Base-by-base conservation (phyloP, 2,113 vertebrate genomes). In the Bujurquina vittata region DNA sequence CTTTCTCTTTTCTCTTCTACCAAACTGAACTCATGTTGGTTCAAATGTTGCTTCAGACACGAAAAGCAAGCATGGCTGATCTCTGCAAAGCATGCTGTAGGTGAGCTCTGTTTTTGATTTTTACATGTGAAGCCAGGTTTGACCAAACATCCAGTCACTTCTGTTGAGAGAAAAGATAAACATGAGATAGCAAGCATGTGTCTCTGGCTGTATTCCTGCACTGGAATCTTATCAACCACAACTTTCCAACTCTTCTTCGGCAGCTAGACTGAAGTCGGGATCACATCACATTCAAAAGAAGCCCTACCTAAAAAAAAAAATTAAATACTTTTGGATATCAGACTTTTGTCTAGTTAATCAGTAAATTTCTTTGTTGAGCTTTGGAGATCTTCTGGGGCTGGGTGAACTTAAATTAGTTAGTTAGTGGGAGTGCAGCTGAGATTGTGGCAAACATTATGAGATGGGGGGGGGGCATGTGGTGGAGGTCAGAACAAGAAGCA, bases 311-410 rank as follows among this genome's bases (percentile, higher is more conserved):
- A 37, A 57, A 55, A 33, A 56, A 3, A 6, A 11, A 17, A 10
- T 80, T 87, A 54, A 60, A 35, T 40, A 23, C 23, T 8, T 72
- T 14, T 46, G 14, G 12, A 75, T 40, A 33, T 54, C 7, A n/a
- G 1, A 87, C 90, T 92, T 92, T 87, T 77, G 89, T 90, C 89
- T 90, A 6, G 65, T 74, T 80, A 77, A 79, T 79, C 73, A 81
- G 82, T 79, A 77, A 83, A 23, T 59, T 65, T 79, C 59, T 80
- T 79, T 59, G 23, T 33, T 7, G 75, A 55, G 77, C 74, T 91
- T 69, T 67, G 73, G 52, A 57, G 82, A 80, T 55, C 46, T 56
- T 46, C 17, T 18, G 1, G 20, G 79, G 84, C 77, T 82, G 49
- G 23, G 14, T 75, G 83, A 57, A 62, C 75, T 78, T 35, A 17